These are phyloP conservation scores for Pseudobourletiella spinata DNA, from an alignment of 1,140 invertebrate species.

Conservation along the genomic window DNA sequence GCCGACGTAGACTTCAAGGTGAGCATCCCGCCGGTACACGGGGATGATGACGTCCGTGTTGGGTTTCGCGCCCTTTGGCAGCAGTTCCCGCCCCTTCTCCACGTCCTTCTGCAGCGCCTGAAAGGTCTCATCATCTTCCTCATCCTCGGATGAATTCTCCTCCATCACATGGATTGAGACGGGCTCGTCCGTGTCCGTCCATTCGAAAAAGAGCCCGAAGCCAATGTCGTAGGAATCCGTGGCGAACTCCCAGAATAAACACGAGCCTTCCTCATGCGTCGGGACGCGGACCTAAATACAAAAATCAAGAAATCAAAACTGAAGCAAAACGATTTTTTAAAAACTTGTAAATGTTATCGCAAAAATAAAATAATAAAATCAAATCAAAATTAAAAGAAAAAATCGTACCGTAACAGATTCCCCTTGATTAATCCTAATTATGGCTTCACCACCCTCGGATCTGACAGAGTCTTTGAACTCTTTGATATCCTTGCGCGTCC, in stretches of 20 bases:
- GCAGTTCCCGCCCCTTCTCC: slow-evolving; percentile 51
- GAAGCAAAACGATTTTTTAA: not conserved
- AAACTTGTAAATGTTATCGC: too few species aligned
- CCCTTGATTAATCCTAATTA: slow-evolving; percentile 93
- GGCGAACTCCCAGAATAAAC: slow-evolving; percentile 99
- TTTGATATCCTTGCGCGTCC: slow-evolving; percentile 84
- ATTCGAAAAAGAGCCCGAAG: slow-evolving; percentile 98
- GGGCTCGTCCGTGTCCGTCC: slow-evolving; percentile 61
- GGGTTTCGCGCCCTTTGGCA: slow-evolving; percentile 44
- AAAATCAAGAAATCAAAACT: slow-evolving; percentile 1
- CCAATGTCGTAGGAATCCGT: slow-evolving; percentile 98
- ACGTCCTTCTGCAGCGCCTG: slow-evolving; percentile 41
- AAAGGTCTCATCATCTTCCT: slow-evolving; percentile 69
- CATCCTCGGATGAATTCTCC: slow-evolving; percentile 82
- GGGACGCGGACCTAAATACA: slow-evolving; percentile 71
- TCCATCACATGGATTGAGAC: slow-evolving; percentile 73
- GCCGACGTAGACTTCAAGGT: slow-evolving; percentile 93
- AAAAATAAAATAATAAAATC: too few species aligned
- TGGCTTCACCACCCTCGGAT: slow-evolving; percentile 77
- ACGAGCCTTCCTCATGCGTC: slow-evolving; percentile 85
- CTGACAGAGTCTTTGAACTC: slow-evolving; percentile 83
- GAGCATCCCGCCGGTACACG: slow-evolving; percentile 89
- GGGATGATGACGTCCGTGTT: slow-evolving; percentile 49
- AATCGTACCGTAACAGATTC: slow-evolving; percentile 80
- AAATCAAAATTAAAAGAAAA: not conserved